Evolutionary conservation across 1,140 invertebrate species (phyloP), one percentile per base, ranked within the genome.

Genomic region (Drosophila hydei): DNA sequence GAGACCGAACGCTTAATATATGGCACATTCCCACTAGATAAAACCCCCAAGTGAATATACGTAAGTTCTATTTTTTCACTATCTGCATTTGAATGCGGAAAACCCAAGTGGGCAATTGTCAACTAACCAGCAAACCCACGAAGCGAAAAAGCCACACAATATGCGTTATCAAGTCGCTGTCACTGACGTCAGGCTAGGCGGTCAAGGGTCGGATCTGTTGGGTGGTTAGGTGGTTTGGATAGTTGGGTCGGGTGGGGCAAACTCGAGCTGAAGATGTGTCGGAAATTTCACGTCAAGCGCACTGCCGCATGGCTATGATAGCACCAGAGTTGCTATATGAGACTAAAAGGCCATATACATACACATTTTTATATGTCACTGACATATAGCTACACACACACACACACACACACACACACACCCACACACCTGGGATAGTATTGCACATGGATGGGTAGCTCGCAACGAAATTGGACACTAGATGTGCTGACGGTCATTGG

Each of bases 361-460:
- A 48, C 8, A 56, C 27, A 78, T 77, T 74, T 74, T 71, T 30
- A 30, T 30, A 30, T 71, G 78, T 54, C 69, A 64, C 55, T 64
- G 64, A 59, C 23, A 43, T 47, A 48, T 11, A 51, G 30, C 21
- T 18, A 21, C 9, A 12, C 43, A 23, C 42, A 45, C 33, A 27
- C 36, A 36, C 38, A 8, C 11, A 16, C 19, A 19, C 21, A 40
- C 14, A 42, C 18, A 27, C 30, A 23, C 16, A 43, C 12, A 16
- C 9, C 9, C 48, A 30, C n/a, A 11, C 30, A 91, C 89, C 89
- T 90, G 33, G 89, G 89, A 45, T 91, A 88, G 47, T 80, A 69
- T 14, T 90, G 81, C 54, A 84, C 64, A 60, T 79, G 77, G 50
- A 71, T 79, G 70, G 89, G 81, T 50, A 79, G 68, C 50, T 81